Evolutionary conservation across 2,113 vertebrate species (phyloP), one percentile per base, ranked within the genome.

Genomic region (Crypturellus undulatus): DNA sequence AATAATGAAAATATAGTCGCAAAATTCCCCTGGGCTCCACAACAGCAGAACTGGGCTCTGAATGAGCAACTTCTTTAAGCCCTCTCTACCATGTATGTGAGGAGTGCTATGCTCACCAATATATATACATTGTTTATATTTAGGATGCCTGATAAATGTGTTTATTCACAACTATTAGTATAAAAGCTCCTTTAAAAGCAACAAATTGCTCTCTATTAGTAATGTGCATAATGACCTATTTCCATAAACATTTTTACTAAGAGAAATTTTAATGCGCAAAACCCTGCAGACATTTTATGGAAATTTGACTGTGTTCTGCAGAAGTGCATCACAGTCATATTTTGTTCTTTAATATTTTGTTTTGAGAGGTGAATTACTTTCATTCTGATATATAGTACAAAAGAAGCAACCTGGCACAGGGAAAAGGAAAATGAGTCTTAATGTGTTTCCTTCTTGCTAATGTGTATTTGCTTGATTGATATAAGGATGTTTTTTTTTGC

Each of bases 201-300:
- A 97, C 95, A 97, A 97, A 97, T 97, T 97, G 93, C 81, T 97
- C 70, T 96, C 93, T 95, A 88, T 97, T 97, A 96, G 92, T 72
- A 96, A 95, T 95, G 93, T 71, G 89, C 88, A 97, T 96, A 97
- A 97, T 97, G 95, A 97, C 96, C 96, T 97, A 98, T 98, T 97
- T 98, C 95, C 95, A 97, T 96, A 97, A 97, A 95, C 89, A 96
- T 95, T 96, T 97, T 96, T 93, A 96, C 81, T 79, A 93, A 90
- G 90, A 94, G 91, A 97, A 97, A 97, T 97, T 88, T 97, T 96
- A 91, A 97, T 97, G 87, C 93, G 77, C 63, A 98, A 98, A 98
- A 96, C 93, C 96, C 97, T 97, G 87, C 94, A 98, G 96, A 97
- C 89, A 95, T 97, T 96, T 98, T 97, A 98, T 96, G 96, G 92